A percentile compares a stretch with the other conserved stretches of the same genome.
Evolutionary conservation across 2,888 invertebrate species (phyloP).

Genomic region (Steromphala cineraria): DNA sequence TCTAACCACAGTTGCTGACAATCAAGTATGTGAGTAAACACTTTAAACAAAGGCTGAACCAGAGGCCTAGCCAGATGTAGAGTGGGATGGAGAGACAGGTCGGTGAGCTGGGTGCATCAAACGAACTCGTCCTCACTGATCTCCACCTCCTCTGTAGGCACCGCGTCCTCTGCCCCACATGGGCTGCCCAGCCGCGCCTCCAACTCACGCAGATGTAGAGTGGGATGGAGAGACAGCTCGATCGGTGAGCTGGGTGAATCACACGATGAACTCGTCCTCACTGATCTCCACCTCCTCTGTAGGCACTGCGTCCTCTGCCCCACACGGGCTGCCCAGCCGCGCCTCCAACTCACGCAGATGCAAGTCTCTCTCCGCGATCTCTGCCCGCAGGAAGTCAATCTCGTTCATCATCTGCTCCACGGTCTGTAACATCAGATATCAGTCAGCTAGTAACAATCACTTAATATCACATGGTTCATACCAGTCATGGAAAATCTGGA

Average conservation of each 20-base stretch:
- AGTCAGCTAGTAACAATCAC: no score
- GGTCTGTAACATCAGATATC: background rate
- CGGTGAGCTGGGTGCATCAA: background rate
- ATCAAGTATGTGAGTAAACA: no score
- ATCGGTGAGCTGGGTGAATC: background rate
- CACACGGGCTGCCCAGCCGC: background rate
- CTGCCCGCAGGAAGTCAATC: background rate
- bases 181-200: background rate
- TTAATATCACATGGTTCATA: no score
- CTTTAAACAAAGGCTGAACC: no score
- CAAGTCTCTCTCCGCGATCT: conserved; percentile 4
- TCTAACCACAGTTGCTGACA: no score
- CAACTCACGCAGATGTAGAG: background rate
- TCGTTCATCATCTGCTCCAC: conserved; percentile 17
- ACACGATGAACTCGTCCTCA: conserved; percentile 27
- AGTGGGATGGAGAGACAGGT: no score
- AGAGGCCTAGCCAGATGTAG: no score
- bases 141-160: conserved; percentile 5
- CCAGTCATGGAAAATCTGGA: no score
- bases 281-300: conserved; percentile 19
- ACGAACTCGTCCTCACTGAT: conserved; percentile 28
- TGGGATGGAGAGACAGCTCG: no score
- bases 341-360: background rate
- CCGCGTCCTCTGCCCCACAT: background rate
- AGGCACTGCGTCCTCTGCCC: background rate